Conservation (phyloP, 2,888 invertebrate genomes). For the Tenodera sinensis region DNA sequence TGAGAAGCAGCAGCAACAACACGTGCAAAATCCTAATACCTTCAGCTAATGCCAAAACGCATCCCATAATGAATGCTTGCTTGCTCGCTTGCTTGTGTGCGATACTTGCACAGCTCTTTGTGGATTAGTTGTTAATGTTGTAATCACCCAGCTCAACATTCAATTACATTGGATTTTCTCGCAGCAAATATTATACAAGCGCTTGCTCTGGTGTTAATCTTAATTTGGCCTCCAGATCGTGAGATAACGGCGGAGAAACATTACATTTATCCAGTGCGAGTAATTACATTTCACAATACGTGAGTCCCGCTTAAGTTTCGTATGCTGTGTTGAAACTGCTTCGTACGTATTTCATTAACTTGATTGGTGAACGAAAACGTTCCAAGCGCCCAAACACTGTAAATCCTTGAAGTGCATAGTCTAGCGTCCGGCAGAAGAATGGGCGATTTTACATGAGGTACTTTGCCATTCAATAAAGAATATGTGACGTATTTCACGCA, state of each 20-base stretch:
- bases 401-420: too few species aligned
- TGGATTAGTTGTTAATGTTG: neutral
- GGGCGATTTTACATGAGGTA: too few species aligned
- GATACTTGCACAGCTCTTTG: neutral
- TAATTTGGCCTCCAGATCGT: neutral
- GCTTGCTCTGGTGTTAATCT: neutral
- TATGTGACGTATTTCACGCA: too few species aligned
- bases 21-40: neutral
- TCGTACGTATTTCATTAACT: too few species aligned
- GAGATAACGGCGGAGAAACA: neutral
- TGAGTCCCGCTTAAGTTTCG: neutral
- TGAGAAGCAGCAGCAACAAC: neutral
- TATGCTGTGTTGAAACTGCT: neutral
- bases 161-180: neutral
- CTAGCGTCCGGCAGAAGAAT: too few species aligned
- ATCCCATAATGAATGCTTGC: neutral
- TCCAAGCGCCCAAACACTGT: too few species aligned
- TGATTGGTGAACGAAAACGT: too few species aligned
- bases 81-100: too few species aligned
- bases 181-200: neutral
- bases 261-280: neutral
- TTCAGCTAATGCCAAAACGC: neutral
- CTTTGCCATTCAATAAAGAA: too few species aligned
- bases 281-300: neutral
- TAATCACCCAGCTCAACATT: neutral